A percentile compares a stretch with the other conserved stretches of the same genome.
Conservation (phyloP, 2,113 vertebrate genomes). For the Pelusios castaneus region DNA sequence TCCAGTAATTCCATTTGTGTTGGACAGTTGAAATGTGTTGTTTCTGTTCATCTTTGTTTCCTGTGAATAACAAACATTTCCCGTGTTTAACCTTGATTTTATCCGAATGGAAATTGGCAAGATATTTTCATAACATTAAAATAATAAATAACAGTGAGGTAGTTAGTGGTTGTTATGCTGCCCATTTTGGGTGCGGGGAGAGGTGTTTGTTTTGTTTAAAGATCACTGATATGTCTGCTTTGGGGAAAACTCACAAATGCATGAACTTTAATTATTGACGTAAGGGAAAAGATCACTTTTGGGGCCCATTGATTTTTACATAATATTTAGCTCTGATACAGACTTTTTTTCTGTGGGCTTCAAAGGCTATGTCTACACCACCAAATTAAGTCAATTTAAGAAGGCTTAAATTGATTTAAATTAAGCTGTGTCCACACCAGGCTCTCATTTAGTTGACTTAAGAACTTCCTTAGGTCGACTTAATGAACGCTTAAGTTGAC, state of each 20-base stretch:
- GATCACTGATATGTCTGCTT: slow-evolving; percentile 9
- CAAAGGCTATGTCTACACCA: too few relatives aligned
- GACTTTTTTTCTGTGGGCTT: background rate
- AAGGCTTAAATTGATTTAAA: too few relatives aligned
- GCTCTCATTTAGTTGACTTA: too few relatives aligned
- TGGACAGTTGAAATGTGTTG: slow-evolving; percentile 20
- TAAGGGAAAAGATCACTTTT: background rate
- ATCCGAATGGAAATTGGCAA: slow-evolving; percentile 44
- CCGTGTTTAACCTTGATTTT: slow-evolving; percentile 34
- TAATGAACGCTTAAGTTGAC: too few relatives aligned
- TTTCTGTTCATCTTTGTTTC: slow-evolving; percentile 58
- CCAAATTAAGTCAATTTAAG: too few relatives aligned
- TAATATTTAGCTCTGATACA: background rate
- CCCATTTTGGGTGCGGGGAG: background rate
- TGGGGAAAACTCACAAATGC: background rate
- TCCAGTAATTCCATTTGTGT: slow-evolving; percentile 37
- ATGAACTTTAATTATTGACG: background rate
- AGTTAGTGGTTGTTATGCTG: slow-evolving; percentile 47
- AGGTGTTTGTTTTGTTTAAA: slow-evolving; percentile 44
- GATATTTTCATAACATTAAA: slow-evolving; percentile 30
- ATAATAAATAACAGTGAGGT: slow-evolving; percentile 30
- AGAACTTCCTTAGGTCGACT: too few relatives aligned
- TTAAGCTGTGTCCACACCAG: too few relatives aligned
- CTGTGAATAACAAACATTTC: slow-evolving; percentile 61
- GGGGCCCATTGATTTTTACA: background rate